Evolutionary conservation across 2,113 vertebrate genomes (phyloP), one percentile per base, ranked within the genome.

Genomic region (Lophotis ruficrista): DNA sequence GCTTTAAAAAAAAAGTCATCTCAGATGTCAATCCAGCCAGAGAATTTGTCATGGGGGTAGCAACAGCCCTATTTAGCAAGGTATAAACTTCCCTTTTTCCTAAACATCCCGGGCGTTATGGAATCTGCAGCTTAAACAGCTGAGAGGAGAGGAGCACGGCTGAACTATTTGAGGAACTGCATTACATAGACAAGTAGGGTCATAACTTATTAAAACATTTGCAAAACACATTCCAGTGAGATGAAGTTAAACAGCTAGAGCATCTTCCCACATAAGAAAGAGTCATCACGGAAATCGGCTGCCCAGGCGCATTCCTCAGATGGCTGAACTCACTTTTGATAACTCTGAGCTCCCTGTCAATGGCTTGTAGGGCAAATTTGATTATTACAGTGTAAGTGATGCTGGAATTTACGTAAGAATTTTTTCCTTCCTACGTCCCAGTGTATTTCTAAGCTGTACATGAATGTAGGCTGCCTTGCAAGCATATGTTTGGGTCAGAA

Each of bases 221-320:
- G 83, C 65, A 93, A 94, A 97, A 97, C 90, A 93, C 93, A 96
- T 97, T 93, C 96, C 95, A 92, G 66, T n/a, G 86, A 89, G 80
- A 71, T 18, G 6, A 92, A 93, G 79, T 90, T 91, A 69, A 92
- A 60, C 83, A 51, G 33, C 33, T 33, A 76, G 53, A 92, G 81
- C 81, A 89, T 94, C 91, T 96, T 95, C 51, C 66, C 69, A 37
- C 2, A 1, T 89, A 84, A 95, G 77, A 92, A 64, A 76, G 38
- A 77, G 22, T 78, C 71, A 79, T 87, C 77, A 82, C 9, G 28
- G 85, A 93, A 92, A 79, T 28, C 3, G 4, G 7, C 75, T 83
- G 71, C 85, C 83, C 64, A 47, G 85, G 27, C 12, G 1, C 48
- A 61, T 94, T 92, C 87, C 33, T 84, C 0, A 1, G 41, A 54